Conservation (phyloP, 2,888 invertebrate genomes). For the Leptopilina drosophilae region DNA sequence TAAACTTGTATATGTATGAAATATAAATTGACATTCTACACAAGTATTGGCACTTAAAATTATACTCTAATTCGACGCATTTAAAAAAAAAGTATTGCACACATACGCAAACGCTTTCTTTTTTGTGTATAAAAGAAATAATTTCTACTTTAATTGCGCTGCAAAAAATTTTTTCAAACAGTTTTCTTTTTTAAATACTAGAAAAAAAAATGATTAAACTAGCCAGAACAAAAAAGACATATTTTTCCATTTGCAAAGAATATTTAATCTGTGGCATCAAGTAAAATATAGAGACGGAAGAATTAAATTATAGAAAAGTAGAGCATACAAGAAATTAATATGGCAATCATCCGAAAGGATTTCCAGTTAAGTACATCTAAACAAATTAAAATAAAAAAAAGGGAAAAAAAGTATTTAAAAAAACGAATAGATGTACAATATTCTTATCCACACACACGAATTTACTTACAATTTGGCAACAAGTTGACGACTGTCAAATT, state of each 20-base stretch:
- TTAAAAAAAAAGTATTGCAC: conserved; percentile 32
- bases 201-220: background rate
- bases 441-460: conserved; percentile 12
- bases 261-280: background rate
- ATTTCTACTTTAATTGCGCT: conserved; percentile 2
- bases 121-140: background rate
- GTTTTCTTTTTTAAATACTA: background rate
- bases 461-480: conserved; percentile 40
- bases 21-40: background rate
- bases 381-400: background rate
- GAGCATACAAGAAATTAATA: conserved; percentile 30
- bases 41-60: conserved; percentile 39
- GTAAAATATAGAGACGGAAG: background rate
- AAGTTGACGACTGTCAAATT: conserved; percentile 4
- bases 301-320: conserved; percentile 27
- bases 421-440: conserved; percentile 15
- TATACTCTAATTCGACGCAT: conserved; percentile 25
- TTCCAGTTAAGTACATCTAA: conserved; percentile 27
- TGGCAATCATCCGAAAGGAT: conserved; percentile 39
- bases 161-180: background rate
- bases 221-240: background rate
- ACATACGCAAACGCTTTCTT: conserved; percentile 29
- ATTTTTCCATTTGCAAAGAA: background rate
- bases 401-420: background rate
- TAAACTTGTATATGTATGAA: conserved; percentile 17